phyloP scores from a whole-genome alignment of 2,888 invertebrate species.

The Galerucella nymphaeae region DNA sequence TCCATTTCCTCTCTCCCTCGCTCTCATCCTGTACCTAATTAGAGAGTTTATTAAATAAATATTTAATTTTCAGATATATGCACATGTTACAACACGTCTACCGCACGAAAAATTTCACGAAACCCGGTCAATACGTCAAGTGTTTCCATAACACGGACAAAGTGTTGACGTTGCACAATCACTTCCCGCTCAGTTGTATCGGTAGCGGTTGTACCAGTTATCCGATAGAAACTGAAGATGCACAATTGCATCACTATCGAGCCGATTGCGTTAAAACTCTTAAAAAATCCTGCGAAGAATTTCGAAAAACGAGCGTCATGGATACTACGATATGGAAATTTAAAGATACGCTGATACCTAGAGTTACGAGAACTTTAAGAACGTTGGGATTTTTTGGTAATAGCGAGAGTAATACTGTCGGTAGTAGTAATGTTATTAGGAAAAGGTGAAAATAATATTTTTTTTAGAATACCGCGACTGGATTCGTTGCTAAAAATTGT shows the following conservation, averaged over 20 bases:
- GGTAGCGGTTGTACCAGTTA: conserved; percentile 86
- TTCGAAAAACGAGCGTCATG: conserved; percentile 82
- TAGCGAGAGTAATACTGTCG: conserved; percentile 33
- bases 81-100: conserved; percentile 95
- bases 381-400: conserved; percentile 75
- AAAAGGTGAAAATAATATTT: conserved; percentile 41
- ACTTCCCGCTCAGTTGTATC: conserved; percentile 89
- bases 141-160: conserved; percentile 93
- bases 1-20: fast-evolving
- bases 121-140: conserved; percentile 92
- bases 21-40: too few species aligned
- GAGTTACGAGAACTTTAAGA: conserved; percentile 77
- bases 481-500: too few species aligned
- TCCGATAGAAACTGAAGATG: conserved; percentile 83
- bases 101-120: conserved; percentile 89
- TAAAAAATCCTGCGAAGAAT: conserved; percentile 85
- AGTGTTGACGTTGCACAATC: conserved; percentile 90
- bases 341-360: conserved; percentile 78
- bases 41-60: too few species aligned
- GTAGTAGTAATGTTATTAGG: conserved; percentile 41
- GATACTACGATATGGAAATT: conserved; percentile 91
- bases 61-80: conserved; percentile 73
- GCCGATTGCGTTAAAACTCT: conserved; percentile 91
- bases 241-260: conserved; percentile 93
- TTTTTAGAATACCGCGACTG: neutral